Percentiles rank a stretch among this genome's conserved stretches.
Conservation (phyloP, 2,888 invertebrate genomes). For the Sinohyriopsis cumingii region DNA sequence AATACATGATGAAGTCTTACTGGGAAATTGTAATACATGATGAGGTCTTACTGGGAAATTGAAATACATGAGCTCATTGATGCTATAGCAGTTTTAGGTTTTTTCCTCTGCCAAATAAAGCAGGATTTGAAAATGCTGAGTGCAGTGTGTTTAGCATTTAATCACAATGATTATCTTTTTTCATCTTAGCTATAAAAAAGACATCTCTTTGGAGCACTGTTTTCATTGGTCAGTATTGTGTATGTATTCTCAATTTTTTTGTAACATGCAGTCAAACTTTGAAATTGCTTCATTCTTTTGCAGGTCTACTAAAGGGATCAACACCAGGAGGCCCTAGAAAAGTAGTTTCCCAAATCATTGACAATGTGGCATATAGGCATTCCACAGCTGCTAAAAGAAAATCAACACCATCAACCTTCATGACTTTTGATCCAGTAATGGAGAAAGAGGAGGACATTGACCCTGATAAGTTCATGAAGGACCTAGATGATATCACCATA, state of each 20-base stretch:
- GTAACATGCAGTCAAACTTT: not conserved
- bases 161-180: not conserved
- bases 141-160: not conserved
- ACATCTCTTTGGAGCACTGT: not conserved
- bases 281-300: conserved; percentile 3
- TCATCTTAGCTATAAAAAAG: not conserved
- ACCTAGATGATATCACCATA: conserved; percentile 25
- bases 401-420: conserved; percentile 45
- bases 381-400: conserved; percentile 37
- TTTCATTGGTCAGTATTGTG: not conserved
- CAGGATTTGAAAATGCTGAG: not conserved
- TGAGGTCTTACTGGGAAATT: too few relatives aligned
- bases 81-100: too few relatives aligned
- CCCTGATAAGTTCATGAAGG: conserved; percentile 34
- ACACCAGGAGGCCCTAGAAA: conserved; percentile 57
- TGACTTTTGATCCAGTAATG: conserved; percentile 57
- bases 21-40: too few relatives aligned
- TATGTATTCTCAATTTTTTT: not conserved
- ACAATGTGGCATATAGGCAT: conserved; percentile 47
- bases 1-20: too few relatives aligned
- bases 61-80: too few relatives aligned
- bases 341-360: conserved; percentile 63
- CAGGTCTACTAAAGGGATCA: conserved; percentile 68
- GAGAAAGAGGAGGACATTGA: conserved; percentile 54
- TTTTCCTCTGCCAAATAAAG: too few relatives aligned